These are phyloP conservation scores for Platycnemis pennipes DNA, from an alignment of 2,888 invertebrate genomes.

Conservation along the genomic window DNA sequence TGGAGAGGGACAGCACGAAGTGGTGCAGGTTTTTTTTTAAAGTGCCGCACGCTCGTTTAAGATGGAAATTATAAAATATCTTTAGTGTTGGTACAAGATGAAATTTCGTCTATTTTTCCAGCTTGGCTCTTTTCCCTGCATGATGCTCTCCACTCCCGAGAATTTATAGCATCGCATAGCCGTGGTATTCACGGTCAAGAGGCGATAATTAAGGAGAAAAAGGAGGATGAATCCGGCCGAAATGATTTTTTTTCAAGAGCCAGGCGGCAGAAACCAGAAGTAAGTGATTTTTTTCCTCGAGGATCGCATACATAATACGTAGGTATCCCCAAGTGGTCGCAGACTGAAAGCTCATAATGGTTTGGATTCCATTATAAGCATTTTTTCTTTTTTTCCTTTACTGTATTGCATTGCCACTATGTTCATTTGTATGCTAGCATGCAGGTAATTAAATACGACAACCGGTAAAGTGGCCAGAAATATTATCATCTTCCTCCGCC, in stretches of 20 bases:
- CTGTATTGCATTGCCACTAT: neutral
- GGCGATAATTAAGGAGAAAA: conserved; percentile 55
- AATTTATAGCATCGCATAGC: conserved; percentile 12
- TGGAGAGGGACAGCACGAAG: neutral
- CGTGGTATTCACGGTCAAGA: neutral
- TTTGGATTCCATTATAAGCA: neutral
- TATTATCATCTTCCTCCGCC: conserved; percentile 11
- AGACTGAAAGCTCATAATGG: neutral
- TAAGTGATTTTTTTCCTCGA: neutral
- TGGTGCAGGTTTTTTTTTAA: neutral
- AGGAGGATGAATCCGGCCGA: neutral
- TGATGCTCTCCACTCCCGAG: neutral
- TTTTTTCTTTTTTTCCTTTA: conserved; percentile 2
- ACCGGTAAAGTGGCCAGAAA: conserved; percentile 3
- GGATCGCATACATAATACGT: neutral
- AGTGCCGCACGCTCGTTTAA: neutral
- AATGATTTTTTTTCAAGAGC: neutral
- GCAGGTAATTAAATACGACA: conserved; percentile 37
- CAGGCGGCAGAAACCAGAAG: neutral
- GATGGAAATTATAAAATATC: conserved; percentile 47
- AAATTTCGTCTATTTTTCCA: conserved; percentile 20
- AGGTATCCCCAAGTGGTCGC: neutral
- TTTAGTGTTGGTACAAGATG: conserved; percentile 21
- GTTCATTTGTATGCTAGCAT: conserved; percentile 28
- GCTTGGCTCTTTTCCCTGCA: neutral